phyloP scores from a whole-genome alignment of 2,888 invertebrate genomes.

The Nymphalis c-album region DNA sequence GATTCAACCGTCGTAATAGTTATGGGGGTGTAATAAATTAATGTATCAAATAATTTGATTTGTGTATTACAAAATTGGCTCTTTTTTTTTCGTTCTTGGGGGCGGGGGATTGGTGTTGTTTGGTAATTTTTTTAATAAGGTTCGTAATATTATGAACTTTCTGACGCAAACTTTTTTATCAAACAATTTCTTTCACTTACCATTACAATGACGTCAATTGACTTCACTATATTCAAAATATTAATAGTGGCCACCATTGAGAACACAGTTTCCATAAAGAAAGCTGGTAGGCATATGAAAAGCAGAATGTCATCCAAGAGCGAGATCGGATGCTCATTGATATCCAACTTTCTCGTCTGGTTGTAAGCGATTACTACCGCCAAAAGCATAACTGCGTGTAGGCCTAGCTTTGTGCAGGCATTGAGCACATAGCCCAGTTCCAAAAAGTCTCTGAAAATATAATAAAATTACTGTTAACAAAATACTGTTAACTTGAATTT shows the following conservation, averaged over 20 bases:
- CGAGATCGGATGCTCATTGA: constrained; percentile 84
- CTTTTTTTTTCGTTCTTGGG: no score
- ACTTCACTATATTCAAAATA: constrained; percentile 73
- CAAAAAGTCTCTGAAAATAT: constrained; percentile 68
- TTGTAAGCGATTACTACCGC: constrained; percentile 82
- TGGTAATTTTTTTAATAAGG: no score
- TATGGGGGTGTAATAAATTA: no score
- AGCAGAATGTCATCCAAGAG: constrained; percentile 86
- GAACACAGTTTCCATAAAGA: constrained; percentile 86
- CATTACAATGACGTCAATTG: constrained; percentile 79
- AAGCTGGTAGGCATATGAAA: constrained; percentile 87
- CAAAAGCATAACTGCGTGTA: constrained; percentile 82
- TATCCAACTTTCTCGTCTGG: constrained; percentile 84
- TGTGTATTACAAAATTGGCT: no score
- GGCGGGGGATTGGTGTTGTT: no score
- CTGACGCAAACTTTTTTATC: not conserved
- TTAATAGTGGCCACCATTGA: constrained; percentile 85
- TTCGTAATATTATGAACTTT: no score
- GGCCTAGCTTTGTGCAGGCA: constrained; percentile 74
- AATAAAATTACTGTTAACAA: no score
- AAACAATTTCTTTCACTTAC: constrained; percentile 55
- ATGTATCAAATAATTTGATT: no score
- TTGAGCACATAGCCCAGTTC: constrained; percentile 76
- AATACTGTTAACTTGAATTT: no score
- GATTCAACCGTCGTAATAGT: no score